Evolutionary conservation across 37 sponge, comb jelly and placozoan species (phyloP).

Genomic region (Geodia barretti): DNA sequence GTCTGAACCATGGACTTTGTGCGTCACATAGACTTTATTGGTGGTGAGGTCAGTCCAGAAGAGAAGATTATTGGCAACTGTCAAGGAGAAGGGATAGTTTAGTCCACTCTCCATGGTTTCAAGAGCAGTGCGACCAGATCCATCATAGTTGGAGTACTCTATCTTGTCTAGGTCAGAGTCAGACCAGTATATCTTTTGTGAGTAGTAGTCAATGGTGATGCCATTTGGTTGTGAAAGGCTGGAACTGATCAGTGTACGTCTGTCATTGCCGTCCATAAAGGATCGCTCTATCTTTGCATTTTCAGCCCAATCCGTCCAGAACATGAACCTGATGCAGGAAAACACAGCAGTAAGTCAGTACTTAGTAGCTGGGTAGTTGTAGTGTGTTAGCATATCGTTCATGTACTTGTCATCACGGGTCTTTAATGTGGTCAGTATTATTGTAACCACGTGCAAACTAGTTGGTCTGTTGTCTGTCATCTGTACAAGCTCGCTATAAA

Average conservation of each 20-base stretch:
- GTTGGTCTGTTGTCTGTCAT: too few relatives aligned
- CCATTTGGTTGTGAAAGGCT: conserved; percentile 53
- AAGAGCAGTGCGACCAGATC: conserved; percentile 14
- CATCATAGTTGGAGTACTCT: conserved; percentile 37
- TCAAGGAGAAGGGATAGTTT: conserved; percentile 56
- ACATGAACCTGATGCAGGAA: conserved; percentile 32
- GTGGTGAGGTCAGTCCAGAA: conserved; percentile 74
- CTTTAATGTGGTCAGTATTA: too few relatives aligned
- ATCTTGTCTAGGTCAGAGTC: conserved; percentile 39
- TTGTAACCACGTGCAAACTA: too few relatives aligned
- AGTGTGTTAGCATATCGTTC: too few relatives aligned
- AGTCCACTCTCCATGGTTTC: background rate
- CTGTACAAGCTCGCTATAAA: too few relatives aligned
- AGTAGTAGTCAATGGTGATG: conserved; percentile 31
- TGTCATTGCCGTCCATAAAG: conserved; percentile 68
- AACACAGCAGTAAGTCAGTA: background rate
- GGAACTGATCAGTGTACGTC: conserved; percentile 19
- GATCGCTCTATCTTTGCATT: conserved; percentile 54
- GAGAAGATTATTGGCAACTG: conserved; percentile 37
- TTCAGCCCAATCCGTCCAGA: conserved; percentile 74
- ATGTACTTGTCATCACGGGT: too few relatives aligned
- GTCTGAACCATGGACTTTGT: background rate
- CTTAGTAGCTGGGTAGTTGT: background rate
- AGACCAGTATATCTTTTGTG: conserved; percentile 36
- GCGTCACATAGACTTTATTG: conserved; percentile 19